Percentiles rank a stretch among this genome's conserved stretches.
Conservation (phyloP, 2,888 invertebrate species). For the Stenodema calcarata region DNA sequence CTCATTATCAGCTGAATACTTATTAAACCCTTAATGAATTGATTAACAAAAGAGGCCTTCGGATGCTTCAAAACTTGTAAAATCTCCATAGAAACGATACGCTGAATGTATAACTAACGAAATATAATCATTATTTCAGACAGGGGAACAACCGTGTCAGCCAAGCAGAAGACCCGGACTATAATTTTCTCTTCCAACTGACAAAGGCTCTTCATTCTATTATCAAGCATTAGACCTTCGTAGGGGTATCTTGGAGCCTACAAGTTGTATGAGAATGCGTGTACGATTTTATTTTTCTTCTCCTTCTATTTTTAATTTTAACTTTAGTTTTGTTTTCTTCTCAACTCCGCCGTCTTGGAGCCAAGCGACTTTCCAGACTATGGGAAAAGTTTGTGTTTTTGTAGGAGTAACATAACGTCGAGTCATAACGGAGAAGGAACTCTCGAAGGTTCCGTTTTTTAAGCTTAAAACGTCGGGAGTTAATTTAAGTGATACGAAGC, state of each 20-base stretch:
- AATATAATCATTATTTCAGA: neutral
- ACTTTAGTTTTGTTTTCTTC: neutral
- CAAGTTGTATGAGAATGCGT: neutral
- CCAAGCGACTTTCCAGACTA: neutral
- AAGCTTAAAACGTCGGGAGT: neutral
- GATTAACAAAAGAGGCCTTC: neutral
- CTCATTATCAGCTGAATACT: too few relatives aligned
- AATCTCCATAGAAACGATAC: neutral
- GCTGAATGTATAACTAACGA: neutral
- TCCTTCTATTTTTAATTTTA: neutral
- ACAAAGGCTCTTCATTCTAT: neutral
- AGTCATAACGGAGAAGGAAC: neutral
- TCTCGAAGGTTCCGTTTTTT: neutral
- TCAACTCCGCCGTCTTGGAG: neutral
- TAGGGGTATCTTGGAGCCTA: neutral
- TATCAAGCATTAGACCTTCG: neutral
- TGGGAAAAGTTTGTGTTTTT: neutral
- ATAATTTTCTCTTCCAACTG: constrained; percentile 19
- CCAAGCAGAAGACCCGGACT: neutral
- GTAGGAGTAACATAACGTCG: neutral
- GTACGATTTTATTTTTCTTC: neutral
- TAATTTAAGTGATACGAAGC: neutral
- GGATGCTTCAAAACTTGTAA: neutral
- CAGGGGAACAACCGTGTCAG: constrained; percentile 6
- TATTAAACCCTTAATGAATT: neutral